Percentiles rank a stretch among this genome's conserved stretches.
Evolutionary conservation across 2,113 vertebrate genomes (phyloP).

Genomic region (Catharus fuscescens): DNA sequence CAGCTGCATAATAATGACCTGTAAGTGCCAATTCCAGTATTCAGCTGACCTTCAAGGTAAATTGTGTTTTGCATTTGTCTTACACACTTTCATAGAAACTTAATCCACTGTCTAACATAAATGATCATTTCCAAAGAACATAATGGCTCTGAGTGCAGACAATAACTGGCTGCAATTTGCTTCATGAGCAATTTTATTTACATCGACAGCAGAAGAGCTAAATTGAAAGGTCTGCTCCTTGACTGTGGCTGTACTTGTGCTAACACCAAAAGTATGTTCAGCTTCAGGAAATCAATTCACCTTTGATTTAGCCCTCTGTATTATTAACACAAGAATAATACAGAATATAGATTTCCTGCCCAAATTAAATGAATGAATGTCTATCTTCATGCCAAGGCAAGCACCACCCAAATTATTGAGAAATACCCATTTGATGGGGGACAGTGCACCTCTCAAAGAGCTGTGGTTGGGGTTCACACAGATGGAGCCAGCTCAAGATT

Average conservation of each 20-base stretch:
- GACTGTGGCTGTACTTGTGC: slow-evolving; percentile 25
- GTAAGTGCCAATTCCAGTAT: slow-evolving; percentile 30
- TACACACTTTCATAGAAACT: slow-evolving; percentile 34
- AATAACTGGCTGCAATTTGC: slow-evolving; percentile 68
- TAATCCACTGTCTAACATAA: slow-evolving; percentile 58
- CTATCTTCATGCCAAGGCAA: slow-evolving; percentile 26
- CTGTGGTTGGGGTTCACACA: background rate
- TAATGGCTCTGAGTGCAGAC: slow-evolving; percentile 57
- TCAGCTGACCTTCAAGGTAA: slow-evolving; percentile 68
- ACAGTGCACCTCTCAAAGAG: background rate
- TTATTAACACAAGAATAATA: slow-evolving; percentile 73
- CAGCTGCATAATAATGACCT: slow-evolving; percentile 9
- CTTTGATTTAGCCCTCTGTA: slow-evolving; percentile 66
- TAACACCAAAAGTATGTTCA: slow-evolving; percentile 60
- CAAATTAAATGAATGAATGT: slow-evolving; percentile 33
- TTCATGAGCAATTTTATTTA: slow-evolving; percentile 74
- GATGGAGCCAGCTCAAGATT: background rate
- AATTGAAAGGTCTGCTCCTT: slow-evolving; percentile 69
- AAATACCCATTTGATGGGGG: background rate
- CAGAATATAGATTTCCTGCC: slow-evolving; percentile 62
- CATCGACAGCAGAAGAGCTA: slow-evolving; percentile 53
- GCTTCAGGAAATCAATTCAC: slow-evolving; percentile 71
- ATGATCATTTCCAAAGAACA: slow-evolving; percentile 58
- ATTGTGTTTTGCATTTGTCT: slow-evolving; percentile 59
- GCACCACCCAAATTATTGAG: slow-evolving; percentile 47